phyloP scores from a whole-genome alignment of 2,888 invertebrate species.

The Lacanobia wlatinum region DNA sequence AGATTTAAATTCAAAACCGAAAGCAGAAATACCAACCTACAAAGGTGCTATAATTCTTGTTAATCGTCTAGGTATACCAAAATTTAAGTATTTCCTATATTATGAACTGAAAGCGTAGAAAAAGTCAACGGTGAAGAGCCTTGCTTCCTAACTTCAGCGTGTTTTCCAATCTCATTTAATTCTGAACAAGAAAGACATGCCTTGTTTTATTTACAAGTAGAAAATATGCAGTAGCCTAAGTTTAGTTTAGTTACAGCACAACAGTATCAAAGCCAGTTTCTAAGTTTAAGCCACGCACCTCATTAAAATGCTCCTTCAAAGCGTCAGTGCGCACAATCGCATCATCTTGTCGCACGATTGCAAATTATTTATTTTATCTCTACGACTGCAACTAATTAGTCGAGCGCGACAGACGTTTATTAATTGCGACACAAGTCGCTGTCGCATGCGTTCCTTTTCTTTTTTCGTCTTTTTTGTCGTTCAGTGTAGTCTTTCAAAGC shows the following conservation, averaged over 20 bases:
- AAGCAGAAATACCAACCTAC: background rate
- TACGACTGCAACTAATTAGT: slow-evolving; percentile 87
- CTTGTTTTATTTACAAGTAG: background rate
- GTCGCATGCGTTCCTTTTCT: slow-evolving; percentile 73
- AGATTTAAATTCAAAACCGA: background rate
- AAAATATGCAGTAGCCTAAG: background rate
- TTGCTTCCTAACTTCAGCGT: background rate
- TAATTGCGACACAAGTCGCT: slow-evolving; percentile 88
- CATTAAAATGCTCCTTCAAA: slow-evolving; percentile 69
- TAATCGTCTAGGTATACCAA: background rate
- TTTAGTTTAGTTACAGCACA: slow-evolving; percentile 24
- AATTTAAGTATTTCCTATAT: background rate
- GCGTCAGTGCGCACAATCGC: slow-evolving; percentile 72
- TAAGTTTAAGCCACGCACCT: slow-evolving; percentile 61
- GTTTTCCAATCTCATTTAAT: background rate
- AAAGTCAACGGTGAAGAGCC: background rate
- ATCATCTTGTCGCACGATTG: slow-evolving; percentile 73
- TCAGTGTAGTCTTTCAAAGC: slow-evolving; percentile 83
- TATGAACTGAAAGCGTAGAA: background rate
- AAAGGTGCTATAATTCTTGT: background rate
- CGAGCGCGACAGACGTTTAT: slow-evolving; percentile 86
- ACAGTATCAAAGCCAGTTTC: slow-evolving; percentile 34
- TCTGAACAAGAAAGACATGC: background rate
- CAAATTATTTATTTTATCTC: slow-evolving; percentile 82
- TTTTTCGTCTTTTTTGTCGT: slow-evolving; percentile 75